Conservation (phyloP, 2,888 invertebrate species). For the Laothoe populi region DNA sequence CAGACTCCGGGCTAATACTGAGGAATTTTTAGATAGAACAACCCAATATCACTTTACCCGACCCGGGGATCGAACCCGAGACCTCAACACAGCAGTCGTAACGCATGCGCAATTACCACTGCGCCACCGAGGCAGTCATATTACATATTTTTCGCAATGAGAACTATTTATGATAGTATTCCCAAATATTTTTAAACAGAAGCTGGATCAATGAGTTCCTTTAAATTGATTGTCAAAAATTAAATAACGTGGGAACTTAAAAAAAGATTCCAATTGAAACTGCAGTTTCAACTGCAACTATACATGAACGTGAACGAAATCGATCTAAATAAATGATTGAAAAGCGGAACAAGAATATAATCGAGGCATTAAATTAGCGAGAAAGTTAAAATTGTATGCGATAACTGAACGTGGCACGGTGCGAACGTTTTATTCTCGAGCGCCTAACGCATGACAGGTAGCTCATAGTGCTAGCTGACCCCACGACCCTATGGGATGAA, state of each 20-base stretch:
- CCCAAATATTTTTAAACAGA: too few species aligned
- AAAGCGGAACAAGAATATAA: constrained; percentile 13
- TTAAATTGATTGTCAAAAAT: background rate
- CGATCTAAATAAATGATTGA: constrained; percentile 23
- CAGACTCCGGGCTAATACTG: too few species aligned
- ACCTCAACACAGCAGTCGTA: too few species aligned
- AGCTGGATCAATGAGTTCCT: too few species aligned
- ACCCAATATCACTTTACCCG: too few species aligned
- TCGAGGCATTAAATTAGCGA: constrained; percentile 31
- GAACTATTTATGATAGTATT: too few species aligned
- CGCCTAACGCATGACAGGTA: constrained; percentile 49
- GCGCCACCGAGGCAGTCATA: too few species aligned
- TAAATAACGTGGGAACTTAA: background rate
- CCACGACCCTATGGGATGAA: constrained; percentile 47
- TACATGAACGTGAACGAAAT: background rate
- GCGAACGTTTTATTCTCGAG: constrained; percentile 35
- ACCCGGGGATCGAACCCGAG: too few species aligned
- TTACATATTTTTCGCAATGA: background rate
- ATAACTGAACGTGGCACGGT: constrained; percentile 33
- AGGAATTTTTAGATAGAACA: too few species aligned
- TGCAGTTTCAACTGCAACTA: background rate
- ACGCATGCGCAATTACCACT: too few species aligned
- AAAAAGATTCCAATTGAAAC: background rate
- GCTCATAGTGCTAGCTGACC: constrained; percentile 49
- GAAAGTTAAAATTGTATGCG: constrained; percentile 34